These are phyloP conservation scores for Brenthis hecate DNA, from an alignment of 2,888 invertebrate species.

Conservation along the genomic window DNA sequence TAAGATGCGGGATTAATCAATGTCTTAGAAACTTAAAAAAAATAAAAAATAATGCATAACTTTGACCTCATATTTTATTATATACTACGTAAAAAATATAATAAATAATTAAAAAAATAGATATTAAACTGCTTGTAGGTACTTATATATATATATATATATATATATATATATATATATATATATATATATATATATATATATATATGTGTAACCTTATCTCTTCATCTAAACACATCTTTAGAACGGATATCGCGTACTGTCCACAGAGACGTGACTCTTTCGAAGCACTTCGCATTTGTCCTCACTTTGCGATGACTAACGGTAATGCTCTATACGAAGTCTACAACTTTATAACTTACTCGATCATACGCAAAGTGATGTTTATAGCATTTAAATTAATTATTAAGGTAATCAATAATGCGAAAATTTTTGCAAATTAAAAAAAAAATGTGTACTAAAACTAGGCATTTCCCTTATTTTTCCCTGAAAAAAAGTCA, in stretches of 20 bases:
- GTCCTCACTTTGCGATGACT: slow-evolving; percentile 49
- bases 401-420: neutral
- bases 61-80: too few species aligned
- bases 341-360: slow-evolving; percentile 30
- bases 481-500: too few species aligned
- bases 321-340: slow-evolving; percentile 51
- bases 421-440: too few species aligned
- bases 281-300: slow-evolving; percentile 38
- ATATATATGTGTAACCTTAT: neutral
- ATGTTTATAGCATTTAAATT: slow-evolving; percentile 2
- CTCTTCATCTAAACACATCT: slow-evolving; percentile 24
- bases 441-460: too few species aligned
- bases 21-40: too few species aligned
- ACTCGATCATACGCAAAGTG: slow-evolving; percentile 12
- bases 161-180: neutral
- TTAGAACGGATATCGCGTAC: slow-evolving; percentile 32
- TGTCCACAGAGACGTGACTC: slow-evolving; percentile 38
- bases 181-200: neutral
- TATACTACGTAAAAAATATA: too few species aligned
- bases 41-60: too few species aligned
- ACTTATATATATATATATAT: neutral
- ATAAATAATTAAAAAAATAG: neutral
- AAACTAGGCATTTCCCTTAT: too few species aligned
- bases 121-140: neutral
- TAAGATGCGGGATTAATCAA: too few species aligned